Evolutionary conservation across 2,113 vertebrate genomes (phyloP).

Genomic region (Gambusia affinis): DNA sequence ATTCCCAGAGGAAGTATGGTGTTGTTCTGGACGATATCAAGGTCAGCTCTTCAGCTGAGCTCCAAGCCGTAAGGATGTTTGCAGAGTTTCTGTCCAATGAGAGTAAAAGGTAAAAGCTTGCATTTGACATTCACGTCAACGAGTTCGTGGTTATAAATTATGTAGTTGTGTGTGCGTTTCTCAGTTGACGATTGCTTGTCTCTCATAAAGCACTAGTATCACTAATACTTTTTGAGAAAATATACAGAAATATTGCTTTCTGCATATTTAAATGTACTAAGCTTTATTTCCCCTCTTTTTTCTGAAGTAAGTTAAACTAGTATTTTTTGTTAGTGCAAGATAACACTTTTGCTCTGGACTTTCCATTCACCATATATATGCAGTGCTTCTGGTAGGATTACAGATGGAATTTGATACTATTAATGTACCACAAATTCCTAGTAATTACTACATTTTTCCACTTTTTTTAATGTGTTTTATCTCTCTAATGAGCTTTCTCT

Average conservation of each 20-base stretch:
- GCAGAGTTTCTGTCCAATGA: conserved; percentile 89
- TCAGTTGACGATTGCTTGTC: too few relatives aligned
- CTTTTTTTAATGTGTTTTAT: background rate
- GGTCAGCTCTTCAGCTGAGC: conserved; percentile 81
- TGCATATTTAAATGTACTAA: background rate
- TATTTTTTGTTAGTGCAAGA: background rate
- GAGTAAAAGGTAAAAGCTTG: conserved; percentile 80
- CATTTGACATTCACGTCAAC: background rate
- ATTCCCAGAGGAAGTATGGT: conserved; percentile 86
- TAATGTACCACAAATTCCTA: background rate
- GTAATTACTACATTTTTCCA: background rate
- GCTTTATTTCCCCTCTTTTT: background rate
- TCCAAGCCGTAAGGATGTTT: conserved; percentile 92
- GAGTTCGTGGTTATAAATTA: background rate
- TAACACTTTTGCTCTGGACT: too few relatives aligned
- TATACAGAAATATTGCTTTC: too few relatives aligned
- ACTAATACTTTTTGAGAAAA: too few relatives aligned
- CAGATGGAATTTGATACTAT: too few relatives aligned
- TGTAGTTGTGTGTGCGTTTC: too few relatives aligned
- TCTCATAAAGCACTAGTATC: too few relatives aligned
- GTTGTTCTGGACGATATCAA: conserved; percentile 95
- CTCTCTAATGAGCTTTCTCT: background rate
- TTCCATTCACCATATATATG: too few relatives aligned
- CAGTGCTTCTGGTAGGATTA: too few relatives aligned
- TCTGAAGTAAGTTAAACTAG: background rate